A percentile compares a stretch with the other conserved stretches of the same genome.
Conservation (phyloP, 2,113 vertebrate species). For the Lipotes vexillifer region DNA sequence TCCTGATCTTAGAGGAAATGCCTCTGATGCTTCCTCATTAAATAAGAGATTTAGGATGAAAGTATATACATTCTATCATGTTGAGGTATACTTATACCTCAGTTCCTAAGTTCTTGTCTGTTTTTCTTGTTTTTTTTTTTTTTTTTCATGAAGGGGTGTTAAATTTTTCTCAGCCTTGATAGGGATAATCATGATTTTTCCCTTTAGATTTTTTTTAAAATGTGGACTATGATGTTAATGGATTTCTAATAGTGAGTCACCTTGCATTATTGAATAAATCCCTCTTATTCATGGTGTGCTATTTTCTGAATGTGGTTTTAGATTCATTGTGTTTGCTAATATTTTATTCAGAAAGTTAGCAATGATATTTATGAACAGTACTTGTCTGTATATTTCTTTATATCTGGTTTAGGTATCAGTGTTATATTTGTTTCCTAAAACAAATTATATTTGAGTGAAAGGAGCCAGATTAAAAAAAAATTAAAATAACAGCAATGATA, state of each 20-base stretch:
- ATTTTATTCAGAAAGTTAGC: constrained; percentile 14
- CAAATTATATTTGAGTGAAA: neutral
- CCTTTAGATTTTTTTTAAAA: neutral
- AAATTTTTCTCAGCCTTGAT: neutral
- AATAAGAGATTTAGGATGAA: neutral
- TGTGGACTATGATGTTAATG: neutral
- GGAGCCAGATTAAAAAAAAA: neutral
- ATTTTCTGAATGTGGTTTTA: constrained; percentile 5
- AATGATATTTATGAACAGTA: neutral
- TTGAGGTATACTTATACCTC: neutral
- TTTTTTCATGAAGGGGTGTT: neutral
- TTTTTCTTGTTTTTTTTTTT: neutral
- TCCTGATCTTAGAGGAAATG: neutral
- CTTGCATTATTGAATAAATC: neutral
- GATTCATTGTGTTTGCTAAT: constrained; percentile 12
- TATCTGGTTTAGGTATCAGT: neutral
- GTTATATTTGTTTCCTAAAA: neutral
- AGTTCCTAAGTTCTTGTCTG: neutral
- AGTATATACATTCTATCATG: neutral
- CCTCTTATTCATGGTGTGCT: neutral
- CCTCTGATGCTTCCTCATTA: neutral
- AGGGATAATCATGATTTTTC: neutral
- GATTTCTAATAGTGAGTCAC: neutral
- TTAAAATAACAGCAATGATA: neutral
- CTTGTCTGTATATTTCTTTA: neutral